phyloP scores from a whole-genome alignment of 2,888 invertebrate species.

The Ctenicera cuprea region DNA sequence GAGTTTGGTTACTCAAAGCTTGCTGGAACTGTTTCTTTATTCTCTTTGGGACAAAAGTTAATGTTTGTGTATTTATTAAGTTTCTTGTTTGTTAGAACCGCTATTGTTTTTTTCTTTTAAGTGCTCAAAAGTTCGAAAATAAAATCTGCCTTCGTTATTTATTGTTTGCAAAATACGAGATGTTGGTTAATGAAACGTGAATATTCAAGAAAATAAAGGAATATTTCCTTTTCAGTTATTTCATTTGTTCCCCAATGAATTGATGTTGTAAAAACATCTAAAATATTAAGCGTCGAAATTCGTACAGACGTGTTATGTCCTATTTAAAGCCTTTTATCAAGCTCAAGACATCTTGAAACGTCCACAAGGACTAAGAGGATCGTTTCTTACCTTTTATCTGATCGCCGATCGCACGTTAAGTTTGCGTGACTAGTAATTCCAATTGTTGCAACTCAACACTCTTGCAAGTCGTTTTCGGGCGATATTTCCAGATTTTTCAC shows the following conservation, averaged over 20 bases:
- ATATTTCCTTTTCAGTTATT: too few species aligned
- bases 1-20: slow-evolving; percentile 1
- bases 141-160: too few species aligned
- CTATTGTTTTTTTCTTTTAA: background rate
- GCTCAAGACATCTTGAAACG: background rate
- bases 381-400: slow-evolving; percentile 2
- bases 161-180: too few species aligned
- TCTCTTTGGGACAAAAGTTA: background rate
- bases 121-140: too few species aligned
- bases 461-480: too few species aligned
- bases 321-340: background rate
- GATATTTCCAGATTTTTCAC: background rate
- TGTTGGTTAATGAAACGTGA: too few species aligned
- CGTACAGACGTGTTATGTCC: too few species aligned
- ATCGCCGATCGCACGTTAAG: background rate
- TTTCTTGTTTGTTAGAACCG: background rate
- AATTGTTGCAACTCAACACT: slow-evolving; percentile 1
- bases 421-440: slow-evolving; percentile 16
- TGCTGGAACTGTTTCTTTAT: slow-evolving; percentile 6
- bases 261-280: too few species aligned
- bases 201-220: too few species aligned
- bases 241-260: too few species aligned
- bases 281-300: too few species aligned
- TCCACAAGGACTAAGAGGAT: background rate
- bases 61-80: slow-evolving; percentile 3